Evolutionary conservation across 2,113 vertebrate species (phyloP).

Genomic region (Pao palembangensis): DNA sequence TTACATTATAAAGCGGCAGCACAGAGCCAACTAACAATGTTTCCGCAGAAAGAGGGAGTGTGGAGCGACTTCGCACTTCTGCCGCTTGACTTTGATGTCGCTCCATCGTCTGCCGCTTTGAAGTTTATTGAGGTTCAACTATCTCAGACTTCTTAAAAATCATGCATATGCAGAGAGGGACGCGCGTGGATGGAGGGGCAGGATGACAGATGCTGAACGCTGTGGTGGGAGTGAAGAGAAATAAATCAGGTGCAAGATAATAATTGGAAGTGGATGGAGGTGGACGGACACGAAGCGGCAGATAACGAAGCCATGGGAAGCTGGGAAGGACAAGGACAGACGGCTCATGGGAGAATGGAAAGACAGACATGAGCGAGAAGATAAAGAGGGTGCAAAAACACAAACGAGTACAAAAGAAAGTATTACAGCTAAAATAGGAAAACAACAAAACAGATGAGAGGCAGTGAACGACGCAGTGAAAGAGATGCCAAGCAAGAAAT

Average conservation of each 20-base stretch:
- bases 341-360: slow-evolving; percentile 20
- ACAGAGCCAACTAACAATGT: slow-evolving; percentile 11
- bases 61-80: slow-evolving; percentile 43
- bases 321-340: not conserved
- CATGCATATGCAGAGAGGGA: slow-evolving; percentile 16
- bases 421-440: slow-evolving; percentile 14
- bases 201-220: slow-evolving; percentile 4
- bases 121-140: slow-evolving; percentile 35
- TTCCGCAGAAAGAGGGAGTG: slow-evolving; percentile 7
- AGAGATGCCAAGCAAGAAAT: slow-evolving; percentile 1
- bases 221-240: slow-evolving; percentile 8
- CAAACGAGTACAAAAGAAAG: slow-evolving; percentile 25
- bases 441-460: slow-evolving; percentile 5
- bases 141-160: slow-evolving; percentile 38
- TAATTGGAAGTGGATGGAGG: slow-evolving; percentile 10
- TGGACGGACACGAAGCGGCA: not conserved
- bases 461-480: not conserved
- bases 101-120: slow-evolving; percentile 37
- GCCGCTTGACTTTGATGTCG: slow-evolving; percentile 43
- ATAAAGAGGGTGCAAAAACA: slow-evolving; percentile 15
- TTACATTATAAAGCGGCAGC: slow-evolving; percentile 13
- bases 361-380: not conserved
- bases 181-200: slow-evolving; percentile 1
- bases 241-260: slow-evolving; percentile 6
- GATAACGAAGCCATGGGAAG: not conserved